Evolutionary conservation across 2,113 vertebrate species (phyloP).

Genomic region (Caranx ignobilis): DNA sequence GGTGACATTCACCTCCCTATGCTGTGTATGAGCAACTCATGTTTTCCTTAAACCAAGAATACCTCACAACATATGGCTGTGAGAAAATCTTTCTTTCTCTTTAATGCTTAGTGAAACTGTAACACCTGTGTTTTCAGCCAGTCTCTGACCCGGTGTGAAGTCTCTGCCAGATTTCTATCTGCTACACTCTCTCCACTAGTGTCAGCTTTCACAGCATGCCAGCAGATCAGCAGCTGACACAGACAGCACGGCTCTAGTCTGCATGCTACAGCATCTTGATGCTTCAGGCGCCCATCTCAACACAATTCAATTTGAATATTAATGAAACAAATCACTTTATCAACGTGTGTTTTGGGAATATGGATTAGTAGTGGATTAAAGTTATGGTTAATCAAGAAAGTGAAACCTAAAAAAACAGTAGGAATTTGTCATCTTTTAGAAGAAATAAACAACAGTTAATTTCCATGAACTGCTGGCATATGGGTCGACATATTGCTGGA

Average conservation of each 20-base stretch:
- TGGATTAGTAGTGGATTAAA: neutral
- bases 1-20: neutral
- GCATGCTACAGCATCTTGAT: neutral
- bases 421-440: neutral
- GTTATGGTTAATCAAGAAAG: neutral
- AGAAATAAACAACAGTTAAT: neutral
- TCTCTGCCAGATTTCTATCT: slow-evolving; percentile 35
- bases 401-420: neutral
- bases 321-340: slow-evolving; percentile 16
- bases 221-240: slow-evolving; percentile 45
- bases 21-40: neutral
- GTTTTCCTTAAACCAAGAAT: slow-evolving; percentile 21
- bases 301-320: slow-evolving; percentile 3
- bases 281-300: neutral
- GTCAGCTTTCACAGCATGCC: slow-evolving; percentile 47
- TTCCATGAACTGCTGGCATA: neutral
- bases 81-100: slow-evolving; percentile 14
- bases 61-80: slow-evolving; percentile 29
- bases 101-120: slow-evolving; percentile 7
- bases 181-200: slow-evolving; percentile 5
- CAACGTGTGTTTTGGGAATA: neutral
- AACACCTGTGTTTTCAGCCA: slow-evolving; percentile 47
- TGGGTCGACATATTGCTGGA: neutral
- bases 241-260: slow-evolving; percentile 16
- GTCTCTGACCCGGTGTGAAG: slow-evolving; percentile 4